Percentiles rank a stretch among this genome's conserved stretches.
phyloP scores from a whole-genome alignment of 2,797 vertebrate species.

The Podarcis lilfordi region DNA sequence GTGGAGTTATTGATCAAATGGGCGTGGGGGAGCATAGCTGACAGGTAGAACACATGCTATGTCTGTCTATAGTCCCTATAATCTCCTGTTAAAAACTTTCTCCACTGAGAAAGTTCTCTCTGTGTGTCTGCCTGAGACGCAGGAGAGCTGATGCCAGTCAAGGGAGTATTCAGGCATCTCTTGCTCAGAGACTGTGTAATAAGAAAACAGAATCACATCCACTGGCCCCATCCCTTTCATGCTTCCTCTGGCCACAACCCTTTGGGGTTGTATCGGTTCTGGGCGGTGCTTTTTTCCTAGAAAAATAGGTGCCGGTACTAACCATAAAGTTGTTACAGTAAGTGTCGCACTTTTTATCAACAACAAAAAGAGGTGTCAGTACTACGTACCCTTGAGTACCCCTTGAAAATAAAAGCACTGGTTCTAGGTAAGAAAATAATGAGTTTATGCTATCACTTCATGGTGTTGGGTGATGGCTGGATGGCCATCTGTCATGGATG shows the following conservation, averaged over 20 bases:
- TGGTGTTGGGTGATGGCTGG: too few species aligned
- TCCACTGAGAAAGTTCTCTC: background rate
- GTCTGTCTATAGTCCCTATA: background rate
- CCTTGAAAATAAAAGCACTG: too few species aligned
- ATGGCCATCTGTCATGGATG: too few species aligned
- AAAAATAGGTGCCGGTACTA: too few species aligned
- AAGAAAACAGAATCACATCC: background rate
- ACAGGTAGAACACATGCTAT: background rate
- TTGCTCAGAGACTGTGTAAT: background rate
- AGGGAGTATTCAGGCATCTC: background rate
- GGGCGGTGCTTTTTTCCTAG: too few species aligned
- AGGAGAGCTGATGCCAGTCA: background rate
- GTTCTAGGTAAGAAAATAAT: background rate
- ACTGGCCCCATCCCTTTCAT: background rate
- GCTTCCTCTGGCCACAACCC: background rate
- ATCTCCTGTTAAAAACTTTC: background rate
- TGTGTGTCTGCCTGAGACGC: background rate
- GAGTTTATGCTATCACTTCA: background rate
- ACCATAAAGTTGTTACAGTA: too few species aligned
- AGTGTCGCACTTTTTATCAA: too few species aligned
- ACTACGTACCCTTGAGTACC: too few species aligned
- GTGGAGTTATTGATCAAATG: too few species aligned
- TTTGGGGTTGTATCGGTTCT: background rate
- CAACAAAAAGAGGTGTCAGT: too few species aligned
- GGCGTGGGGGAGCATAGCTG: background rate